Evolutionary conservation across 2,888 invertebrate species (phyloP).

Genomic region (Phrixothrix hirtus): DNA sequence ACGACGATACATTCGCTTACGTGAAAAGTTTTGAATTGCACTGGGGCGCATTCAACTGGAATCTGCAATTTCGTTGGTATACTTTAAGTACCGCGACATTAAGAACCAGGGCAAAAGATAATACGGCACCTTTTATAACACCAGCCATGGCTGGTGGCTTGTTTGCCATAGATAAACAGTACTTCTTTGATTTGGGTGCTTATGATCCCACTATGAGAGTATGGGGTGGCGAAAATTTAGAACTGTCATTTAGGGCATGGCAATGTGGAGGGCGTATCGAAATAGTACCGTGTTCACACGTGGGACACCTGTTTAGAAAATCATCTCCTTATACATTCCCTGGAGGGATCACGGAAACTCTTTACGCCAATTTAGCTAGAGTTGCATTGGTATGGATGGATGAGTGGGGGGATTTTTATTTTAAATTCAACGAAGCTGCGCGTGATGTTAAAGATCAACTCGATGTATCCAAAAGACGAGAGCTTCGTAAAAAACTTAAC

Average conservation of each 20-base stretch:
- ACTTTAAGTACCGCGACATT: conserved; percentile 71
- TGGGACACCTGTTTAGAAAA: conserved; percentile 90
- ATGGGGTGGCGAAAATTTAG: conserved; percentile 98
- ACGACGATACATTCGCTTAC: conserved; percentile 95
- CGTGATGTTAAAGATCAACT: conserved; percentile 64
- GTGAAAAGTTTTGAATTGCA: conserved; percentile 93
- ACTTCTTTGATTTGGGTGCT: conserved; percentile 84
- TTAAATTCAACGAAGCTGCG: conserved; percentile 79
- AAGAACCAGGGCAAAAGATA: conserved; percentile 64
- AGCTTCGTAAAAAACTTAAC: conserved; percentile 58
- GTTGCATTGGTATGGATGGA: conserved; percentile 99
- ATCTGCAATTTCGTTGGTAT: conserved; percentile 86
- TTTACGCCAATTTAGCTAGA: conserved; percentile 88
- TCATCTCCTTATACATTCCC: conserved; percentile 95
- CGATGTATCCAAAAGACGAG: conserved; percentile 65
- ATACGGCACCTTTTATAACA: conserved; percentile 72
- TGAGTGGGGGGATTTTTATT: conserved; percentile 91
- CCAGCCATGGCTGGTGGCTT: conserved; percentile 95
- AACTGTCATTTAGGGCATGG: conserved; percentile 95
- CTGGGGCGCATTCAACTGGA: conserved; percentile 99
- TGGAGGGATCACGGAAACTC: conserved; percentile 85
- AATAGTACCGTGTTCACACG: conserved; percentile 90
- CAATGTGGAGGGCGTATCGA: conserved; percentile 91
- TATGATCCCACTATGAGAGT: conserved; percentile 78
- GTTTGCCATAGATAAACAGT: conserved; percentile 83